Evolutionary conservation across 2,888 invertebrate species (phyloP), one percentile per base, ranked within the genome.

Genomic region (Lissocephala sabroskyi): DNA sequence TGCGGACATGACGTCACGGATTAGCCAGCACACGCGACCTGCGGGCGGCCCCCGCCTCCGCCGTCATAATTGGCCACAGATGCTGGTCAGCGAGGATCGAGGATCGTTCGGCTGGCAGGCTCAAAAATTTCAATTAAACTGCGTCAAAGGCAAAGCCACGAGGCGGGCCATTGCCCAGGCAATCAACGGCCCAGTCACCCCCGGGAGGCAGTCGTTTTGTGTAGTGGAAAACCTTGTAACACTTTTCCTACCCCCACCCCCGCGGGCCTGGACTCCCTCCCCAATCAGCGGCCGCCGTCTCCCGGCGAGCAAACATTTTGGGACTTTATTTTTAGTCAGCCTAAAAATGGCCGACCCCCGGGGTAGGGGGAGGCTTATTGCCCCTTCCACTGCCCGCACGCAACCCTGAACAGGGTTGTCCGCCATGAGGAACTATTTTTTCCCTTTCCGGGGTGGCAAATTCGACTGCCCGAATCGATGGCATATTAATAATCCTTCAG

Each of bases 341-440:
- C 75, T 76, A 76, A 75, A 79, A 75, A 79, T 75, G 79, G 77
- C 74, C 59, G 56, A 62, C 52, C 48, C 49, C n/a, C n/a, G n/a
- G n/a, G n/a, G n/a, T n/a, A n/a, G n/a, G n/a, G n/a, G n/a, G n/a
- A n/a, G n/a, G n/a, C n/a, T n/a, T n/a, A n/a, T n/a, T n/a, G n/a
- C n/a, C n/a, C n/a, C n/a, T n/a, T n/a, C n/a, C n/a, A n/a, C n/a
- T n/a, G n/a, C n/a, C n/a, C n/a, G n/a, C n/a, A n/a, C n/a, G n/a
- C n/a, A n/a, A n/a, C n/a, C n/a, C n/a, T n/a, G n/a, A n/a, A n/a
- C n/a, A n/a, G n/a, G n/a, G n/a, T n/a, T n/a, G n/a, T n/a, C n/a
- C n/a, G n/a, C n/a, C n/a, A n/a, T n/a, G n/a, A n/a, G n/a, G n/a
- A n/a, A n/a, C n/a, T n/a, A n/a, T n/a, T n/a, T n/a, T n/a, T n/a